Base-by-base conservation (phyloP, 2,797 vertebrate genomes). In the Atherinosoma microstoma region DNA sequence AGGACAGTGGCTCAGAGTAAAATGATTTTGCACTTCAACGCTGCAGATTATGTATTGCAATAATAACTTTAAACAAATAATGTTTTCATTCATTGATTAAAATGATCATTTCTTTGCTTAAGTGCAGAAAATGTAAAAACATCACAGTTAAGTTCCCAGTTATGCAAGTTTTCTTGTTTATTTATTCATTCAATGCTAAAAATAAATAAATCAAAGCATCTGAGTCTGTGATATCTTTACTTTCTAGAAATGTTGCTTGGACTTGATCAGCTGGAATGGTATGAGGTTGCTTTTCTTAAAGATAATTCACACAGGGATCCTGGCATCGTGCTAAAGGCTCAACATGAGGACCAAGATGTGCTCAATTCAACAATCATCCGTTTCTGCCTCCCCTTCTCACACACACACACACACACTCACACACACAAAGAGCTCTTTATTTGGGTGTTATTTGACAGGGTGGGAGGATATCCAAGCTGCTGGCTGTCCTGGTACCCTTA, bases 381-480 rank as follows among this genome's bases (percentile, higher is more conserved):
- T 65, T 84, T 88, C 72, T 80, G 60, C 54, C 64, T 58, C 65
- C 13, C 75, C 58, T 73, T 63, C 69, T 79, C 47, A 72, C 70
- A 70, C 61, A 92, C 88, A 84, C 84, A 79, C 40, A 95, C 93
- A 95, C 24, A 27, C 42, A 72, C 70, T 69, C 60, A 92, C 88
- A 85, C 84, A 79, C 40, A 95, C 93, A 95, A 94, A 93, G 91
- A 87, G 68, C 78, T 88, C 92, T 94, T 95, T 94, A 92, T 94
- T 58, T 78, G 70, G 77, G 82, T 84, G 90, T 88, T 92, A 85
- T 91, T 92, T 91, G 85, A 85, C 83, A 80, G 86, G 72, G 80
- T 79, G 85, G 87, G 83, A 91, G 60, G 83, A 76, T 73, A 83
- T 89, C 87, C 89, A 89, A 91, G 77, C 87, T 83, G 66, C 75